These are phyloP conservation scores for Brenthis daphne DNA, from an alignment of 2,888 invertebrate genomes.

Conservation along the genomic window DNA sequence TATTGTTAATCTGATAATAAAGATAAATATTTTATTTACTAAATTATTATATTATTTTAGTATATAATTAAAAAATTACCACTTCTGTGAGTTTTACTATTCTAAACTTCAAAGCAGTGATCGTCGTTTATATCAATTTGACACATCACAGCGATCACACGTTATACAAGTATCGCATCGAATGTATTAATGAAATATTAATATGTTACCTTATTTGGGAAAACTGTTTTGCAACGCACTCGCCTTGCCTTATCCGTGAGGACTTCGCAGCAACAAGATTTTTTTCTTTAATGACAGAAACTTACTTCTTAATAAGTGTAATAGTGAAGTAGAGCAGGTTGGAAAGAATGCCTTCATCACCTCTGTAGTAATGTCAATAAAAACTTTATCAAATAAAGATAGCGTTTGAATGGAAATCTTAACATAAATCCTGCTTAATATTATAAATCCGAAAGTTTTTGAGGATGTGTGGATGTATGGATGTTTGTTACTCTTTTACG, in stretches of 20 bases:
- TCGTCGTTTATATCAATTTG: constrained; percentile 59
- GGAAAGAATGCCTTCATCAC: constrained; percentile 11
- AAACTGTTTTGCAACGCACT: constrained; percentile 40
- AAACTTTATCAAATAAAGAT: neutral
- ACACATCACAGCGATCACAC: constrained; percentile 59
- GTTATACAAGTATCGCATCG: constrained; percentile 47
- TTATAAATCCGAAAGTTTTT: no score
- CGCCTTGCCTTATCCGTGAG: constrained; percentile 48
- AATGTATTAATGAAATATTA: constrained; percentile 50
- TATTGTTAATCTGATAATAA: no score
- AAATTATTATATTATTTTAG: neutral
- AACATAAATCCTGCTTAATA: no score
- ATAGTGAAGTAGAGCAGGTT: constrained; percentile 14
- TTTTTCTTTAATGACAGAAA: constrained; percentile 23
- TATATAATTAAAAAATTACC: neutral
- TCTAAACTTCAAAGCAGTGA: constrained; percentile 12
- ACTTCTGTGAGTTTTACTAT: neutral
- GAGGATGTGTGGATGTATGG: no score
- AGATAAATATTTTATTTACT: no score
- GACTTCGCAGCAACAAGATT: constrained; percentile 13
- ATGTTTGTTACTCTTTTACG: no score
- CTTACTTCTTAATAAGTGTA: constrained; percentile 22
- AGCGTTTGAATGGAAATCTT: no score
- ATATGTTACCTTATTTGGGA: constrained; percentile 53
- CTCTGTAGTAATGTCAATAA: neutral